Conservation (phyloP, 2,113 vertebrate species). For the Axis porcinus region DNA sequence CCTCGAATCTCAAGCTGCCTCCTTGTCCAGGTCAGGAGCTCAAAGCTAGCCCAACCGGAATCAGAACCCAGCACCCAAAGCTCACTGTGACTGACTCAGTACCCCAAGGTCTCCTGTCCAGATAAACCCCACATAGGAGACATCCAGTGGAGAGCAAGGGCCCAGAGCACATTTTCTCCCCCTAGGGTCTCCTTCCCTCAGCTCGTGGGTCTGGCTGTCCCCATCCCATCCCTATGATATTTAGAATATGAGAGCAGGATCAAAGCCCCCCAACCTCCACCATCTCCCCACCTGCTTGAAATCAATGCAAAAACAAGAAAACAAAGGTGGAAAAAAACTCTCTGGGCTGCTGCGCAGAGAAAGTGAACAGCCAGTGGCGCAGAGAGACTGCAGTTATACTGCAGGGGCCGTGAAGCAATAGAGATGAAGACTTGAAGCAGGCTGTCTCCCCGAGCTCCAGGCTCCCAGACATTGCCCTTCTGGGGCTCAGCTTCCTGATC, state of each 20-base stretch:
- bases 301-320: background rate
- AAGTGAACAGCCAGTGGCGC: fast-evolving
- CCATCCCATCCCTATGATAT: background rate
- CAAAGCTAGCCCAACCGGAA: background rate
- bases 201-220: background rate
- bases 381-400: background rate
- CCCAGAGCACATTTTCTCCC: background rate
- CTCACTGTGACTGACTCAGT: background rate
- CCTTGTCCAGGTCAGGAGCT: background rate
- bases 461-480: background rate
- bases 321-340: background rate
- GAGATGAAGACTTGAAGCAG: background rate
- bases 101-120: background rate
- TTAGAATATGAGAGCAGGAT: background rate
- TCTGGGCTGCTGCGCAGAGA: background rate
- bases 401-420: background rate
- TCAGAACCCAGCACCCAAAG: background rate
- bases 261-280: constrained; percentile 3
- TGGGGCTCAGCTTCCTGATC: background rate
- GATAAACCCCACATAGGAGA: background rate
- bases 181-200: background rate
- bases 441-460: fast-evolving
- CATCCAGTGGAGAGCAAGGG: background rate
- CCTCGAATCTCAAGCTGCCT: background rate
- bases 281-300: background rate